Conservation (phyloP, 2,797 vertebrate genomes). For the Sebastolobus alascanus region DNA sequence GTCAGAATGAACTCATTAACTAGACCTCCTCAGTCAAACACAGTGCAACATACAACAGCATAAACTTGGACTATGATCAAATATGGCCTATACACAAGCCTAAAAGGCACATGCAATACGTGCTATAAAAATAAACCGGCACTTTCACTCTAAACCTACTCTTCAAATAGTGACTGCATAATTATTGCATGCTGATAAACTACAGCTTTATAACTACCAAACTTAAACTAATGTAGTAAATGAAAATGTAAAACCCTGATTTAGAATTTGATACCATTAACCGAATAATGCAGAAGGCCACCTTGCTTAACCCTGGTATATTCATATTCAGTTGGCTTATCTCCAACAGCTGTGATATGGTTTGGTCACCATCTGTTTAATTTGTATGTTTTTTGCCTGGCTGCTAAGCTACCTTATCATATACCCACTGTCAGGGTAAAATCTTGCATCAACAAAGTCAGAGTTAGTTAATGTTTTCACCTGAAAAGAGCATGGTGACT, state of each 20-base stretch:
- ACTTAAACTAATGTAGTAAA: not conserved
- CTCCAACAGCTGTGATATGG: conserved; percentile 32
- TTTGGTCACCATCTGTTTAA: conserved; percentile 24
- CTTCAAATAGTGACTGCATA: not conserved
- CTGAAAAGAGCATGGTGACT: conserved; percentile 3
- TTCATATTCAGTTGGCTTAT: conserved; percentile 20
- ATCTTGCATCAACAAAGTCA: conserved; percentile 39
- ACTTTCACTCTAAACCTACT: not conserved
- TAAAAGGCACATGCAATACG: not conserved
- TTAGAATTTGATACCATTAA: not conserved
- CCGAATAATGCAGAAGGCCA: not conserved
- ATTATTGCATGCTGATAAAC: not conserved
- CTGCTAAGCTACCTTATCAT: conserved; percentile 51
- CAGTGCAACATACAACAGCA: conserved; percentile 1
- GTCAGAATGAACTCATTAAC: conserved; percentile 56
- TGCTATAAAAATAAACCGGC: not conserved
- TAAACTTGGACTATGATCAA: not conserved
- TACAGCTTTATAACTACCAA: not conserved
- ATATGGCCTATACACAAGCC: not conserved
- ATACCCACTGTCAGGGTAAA: conserved; percentile 6
- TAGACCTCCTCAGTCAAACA: conserved; percentile 8
- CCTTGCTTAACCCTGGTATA: not conserved
- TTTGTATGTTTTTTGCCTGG: conserved; percentile 13
- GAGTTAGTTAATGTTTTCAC: conserved; percentile 49
- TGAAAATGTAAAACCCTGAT: not conserved